Evolutionary conservation across 2,113 vertebrate genomes (phyloP), one percentile per base, ranked within the genome.

Genomic region (Zosterops pallidus): DNA sequence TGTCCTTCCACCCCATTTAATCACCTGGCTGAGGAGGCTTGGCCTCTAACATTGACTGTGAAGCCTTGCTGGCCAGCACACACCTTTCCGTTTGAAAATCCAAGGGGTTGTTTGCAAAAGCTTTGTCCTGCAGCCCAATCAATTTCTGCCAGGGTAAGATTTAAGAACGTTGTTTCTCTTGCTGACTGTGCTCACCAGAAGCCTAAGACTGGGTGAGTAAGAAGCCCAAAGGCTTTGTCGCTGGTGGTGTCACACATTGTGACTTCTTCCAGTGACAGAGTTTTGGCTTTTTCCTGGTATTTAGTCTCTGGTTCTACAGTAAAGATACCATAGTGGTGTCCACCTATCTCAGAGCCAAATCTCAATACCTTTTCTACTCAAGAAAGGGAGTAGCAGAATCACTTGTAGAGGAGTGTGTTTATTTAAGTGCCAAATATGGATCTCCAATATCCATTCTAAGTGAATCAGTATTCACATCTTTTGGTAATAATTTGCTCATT

Each of bases 191-290:
- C 26, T 37, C 17, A 12, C 23, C 4, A 18, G 50, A 67, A 83
- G 46, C 6, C 6, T 14, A 5, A 8, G 28, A 33, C 11, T 1
- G 0, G 7, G 8, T 60, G 67, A 65, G 19, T 14, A 53, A 52
- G 15, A 49, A 80, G 41, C 49, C 41, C 13, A 9, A 69, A 68
- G 71, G 26, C n/a, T 78, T 84, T 62, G 15, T 75, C 18, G 2
- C 39, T 41, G 65, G 20, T 24, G 1, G 1, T 42, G 39, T 49
- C 21, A 18, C 35, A 8, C 5, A 0, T 3, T 11, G 17, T 19
- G n/a, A 55, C 71, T 44, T 65, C n/a, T 53, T 70, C 17, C 53
- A 44, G 2, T 33, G 24, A 28, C 4, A 23, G 5, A 4, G 29
- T 21, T 74, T 74, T 74, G 26, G 12, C 71, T 68, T 80, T 67